A percentile compares a stretch with the other conserved stretches of the same genome.
Evolutionary conservation across 1,140 invertebrate species (phyloP).

Genomic region (Leptinotarsa texana): DNA sequence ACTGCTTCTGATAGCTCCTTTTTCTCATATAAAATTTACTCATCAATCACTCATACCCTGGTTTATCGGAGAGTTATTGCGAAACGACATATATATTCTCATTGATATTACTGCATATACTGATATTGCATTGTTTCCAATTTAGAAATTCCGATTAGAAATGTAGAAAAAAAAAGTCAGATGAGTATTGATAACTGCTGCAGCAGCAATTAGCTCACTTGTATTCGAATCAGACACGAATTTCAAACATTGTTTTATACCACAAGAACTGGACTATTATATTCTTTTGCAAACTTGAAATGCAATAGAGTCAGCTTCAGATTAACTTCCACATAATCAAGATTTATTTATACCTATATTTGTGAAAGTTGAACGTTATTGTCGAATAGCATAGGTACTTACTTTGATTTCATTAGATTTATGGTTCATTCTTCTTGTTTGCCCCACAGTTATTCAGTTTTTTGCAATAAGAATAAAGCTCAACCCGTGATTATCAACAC

Average conservation of each 20-base stretch:
- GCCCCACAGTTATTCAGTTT: conserved; percentile 13
- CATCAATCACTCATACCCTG: no score
- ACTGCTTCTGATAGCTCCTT: no score
- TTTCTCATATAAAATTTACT: no score
- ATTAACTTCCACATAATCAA: conserved; percentile 8
- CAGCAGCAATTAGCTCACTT: no score
- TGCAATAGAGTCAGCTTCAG: conserved; percentile 3
- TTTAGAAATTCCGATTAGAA: no score
- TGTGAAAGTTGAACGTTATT: conserved; percentile 32
- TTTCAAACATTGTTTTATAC: neutral
- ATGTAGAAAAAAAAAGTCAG: no score
- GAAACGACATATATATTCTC: no score
- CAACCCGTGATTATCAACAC: neutral
- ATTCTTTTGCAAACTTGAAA: neutral
- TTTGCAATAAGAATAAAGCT: neutral
- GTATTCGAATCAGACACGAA: no score
- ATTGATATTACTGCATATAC: no score
- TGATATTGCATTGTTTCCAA: no score
- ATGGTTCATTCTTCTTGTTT: conserved; percentile 31
- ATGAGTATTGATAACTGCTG: no score
- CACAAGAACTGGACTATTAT: neutral
- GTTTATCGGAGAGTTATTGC: no score
- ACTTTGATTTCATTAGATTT: conserved; percentile 36
- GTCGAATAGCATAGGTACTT: conserved; percentile 24
- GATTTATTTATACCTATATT: conserved; percentile 32